phyloP scores from a whole-genome alignment of 2,888 invertebrate species.

The Saturnia pavonia region DNA sequence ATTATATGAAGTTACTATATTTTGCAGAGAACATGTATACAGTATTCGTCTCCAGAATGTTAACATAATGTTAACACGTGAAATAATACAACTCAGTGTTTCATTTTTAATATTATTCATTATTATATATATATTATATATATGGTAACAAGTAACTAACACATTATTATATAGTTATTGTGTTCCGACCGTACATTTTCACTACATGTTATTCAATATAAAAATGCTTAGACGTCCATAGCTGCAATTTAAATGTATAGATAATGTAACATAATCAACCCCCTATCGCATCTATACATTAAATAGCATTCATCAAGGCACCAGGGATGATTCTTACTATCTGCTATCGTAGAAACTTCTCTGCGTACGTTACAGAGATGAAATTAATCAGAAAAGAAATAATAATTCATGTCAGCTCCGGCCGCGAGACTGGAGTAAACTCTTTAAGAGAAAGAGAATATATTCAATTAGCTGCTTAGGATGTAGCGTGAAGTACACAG shows the following conservation, averaged over 20 bases:
- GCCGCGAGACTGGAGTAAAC: no score
- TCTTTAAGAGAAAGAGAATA: no score
- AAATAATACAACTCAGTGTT: conserved; percentile 70
- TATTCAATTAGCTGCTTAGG: no score
- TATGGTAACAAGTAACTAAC: conserved; percentile 78
- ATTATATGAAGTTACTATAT: conserved; percentile 82
- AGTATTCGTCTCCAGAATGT: conserved; percentile 73
- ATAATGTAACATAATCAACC: neutral
- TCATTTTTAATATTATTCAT: conserved; percentile 47
- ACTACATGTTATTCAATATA: conserved; percentile 73
- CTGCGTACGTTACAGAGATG: neutral
- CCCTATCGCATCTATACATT: conserved; percentile 7
- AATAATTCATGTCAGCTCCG: no score
- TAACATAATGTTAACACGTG: conserved; percentile 61
- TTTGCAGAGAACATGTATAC: conserved; percentile 79
- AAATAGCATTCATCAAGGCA: conserved; percentile 16
- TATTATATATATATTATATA: conserved; percentile 29
- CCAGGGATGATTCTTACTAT: conserved; percentile 11
- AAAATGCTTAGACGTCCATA: conserved; percentile 52
- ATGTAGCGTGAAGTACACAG: no score
- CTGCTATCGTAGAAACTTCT: no score
- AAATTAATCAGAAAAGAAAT: no score
- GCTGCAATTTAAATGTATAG: conserved; percentile 45
- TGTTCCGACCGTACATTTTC: conserved; percentile 69
- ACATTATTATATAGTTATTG: conserved; percentile 73